phyloP scores from a whole-genome alignment of 2,113 vertebrate species.

The Megaceryle maxima region DNA sequence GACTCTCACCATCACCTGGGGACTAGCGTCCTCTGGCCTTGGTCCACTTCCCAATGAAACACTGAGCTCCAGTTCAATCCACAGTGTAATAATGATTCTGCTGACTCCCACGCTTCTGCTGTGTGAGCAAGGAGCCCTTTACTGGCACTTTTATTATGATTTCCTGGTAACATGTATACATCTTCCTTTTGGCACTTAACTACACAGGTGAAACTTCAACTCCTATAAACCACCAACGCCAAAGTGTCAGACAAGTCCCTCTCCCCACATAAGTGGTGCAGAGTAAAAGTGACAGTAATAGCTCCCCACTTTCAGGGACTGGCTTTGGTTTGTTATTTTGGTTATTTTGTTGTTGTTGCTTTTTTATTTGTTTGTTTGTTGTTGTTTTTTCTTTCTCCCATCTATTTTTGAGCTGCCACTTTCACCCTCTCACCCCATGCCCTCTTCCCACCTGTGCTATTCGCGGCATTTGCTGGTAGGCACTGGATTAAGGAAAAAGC shows the following conservation, averaged over 20 bases:
- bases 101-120: neutral
- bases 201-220: conserved; percentile 7
- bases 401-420: neutral
- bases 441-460: conserved; percentile 12
- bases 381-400: neutral
- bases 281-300: neutral
- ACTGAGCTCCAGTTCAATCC: neutral
- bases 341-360: too few species aligned
- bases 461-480: conserved; percentile 30
- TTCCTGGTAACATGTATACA: neutral
- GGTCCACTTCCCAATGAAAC: neutral
- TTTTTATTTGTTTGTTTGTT: too few species aligned
- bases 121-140: neutral
- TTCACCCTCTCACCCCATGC: neutral
- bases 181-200: conserved; percentile 21
- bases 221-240: conserved; percentile 23
- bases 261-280: neutral
- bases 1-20: neutral
- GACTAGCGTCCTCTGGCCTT: too few species aligned
- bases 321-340: too few species aligned
- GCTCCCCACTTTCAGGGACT: neutral
- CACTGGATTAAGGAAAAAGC: conserved; percentile 7
- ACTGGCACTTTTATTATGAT: neutral
- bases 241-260: neutral
- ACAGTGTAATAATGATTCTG: fast-evolving